Evolutionary conservation across 2,113 vertebrate species (phyloP), one percentile per base, ranked within the genome.

Genomic region (Herpetotheres cachinnans): DNA sequence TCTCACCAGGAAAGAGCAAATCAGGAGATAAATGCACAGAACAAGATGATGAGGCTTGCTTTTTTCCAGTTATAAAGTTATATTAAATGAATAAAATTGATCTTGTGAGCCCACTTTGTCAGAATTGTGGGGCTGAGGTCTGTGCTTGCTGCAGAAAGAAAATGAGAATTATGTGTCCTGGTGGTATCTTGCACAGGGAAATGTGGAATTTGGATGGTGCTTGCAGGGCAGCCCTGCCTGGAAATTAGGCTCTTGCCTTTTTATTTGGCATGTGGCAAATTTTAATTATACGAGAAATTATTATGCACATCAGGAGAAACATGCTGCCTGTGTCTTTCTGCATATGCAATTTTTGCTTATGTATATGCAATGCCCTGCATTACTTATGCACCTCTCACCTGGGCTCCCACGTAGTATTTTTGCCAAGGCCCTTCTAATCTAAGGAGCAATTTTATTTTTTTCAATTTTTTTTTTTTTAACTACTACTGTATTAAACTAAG

Each of bases 151-250:
- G 69, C 49, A 47, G 58, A 76, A 81, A 54, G 36, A 73, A 82
- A 79, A 85, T 24, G 52, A 54, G 55, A 65, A 44, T 74, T 38
- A 16, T 9, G 10, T n/a, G 69, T 81, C 59, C 52, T 59, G 72
- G 10, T 42, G n/a, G 17, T 5, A 5, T 21, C 56, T 47, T 42
- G 24, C 22, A 36, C 15, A 62, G 61, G 36, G 26, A 66, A 62
- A 52, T 0, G 0, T 21, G 63, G 69, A 54, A 49, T 86, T 73
- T 1, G 2, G 29, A 62, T 63, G 63, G 29, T 16, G 56, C 50
- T 42, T 19, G 26, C 3, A 10, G 69, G 78, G 34, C 44, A 85
- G 40, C n/a, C 22, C 67, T 70, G 40, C 36, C 56, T 70, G 77
- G 70, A 82, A 79, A 91, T 85, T 2, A 42, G 40, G 6, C 55